phyloP scores from a whole-genome alignment of 2,113 vertebrate genomes.

The Chaetops frenatus region DNA sequence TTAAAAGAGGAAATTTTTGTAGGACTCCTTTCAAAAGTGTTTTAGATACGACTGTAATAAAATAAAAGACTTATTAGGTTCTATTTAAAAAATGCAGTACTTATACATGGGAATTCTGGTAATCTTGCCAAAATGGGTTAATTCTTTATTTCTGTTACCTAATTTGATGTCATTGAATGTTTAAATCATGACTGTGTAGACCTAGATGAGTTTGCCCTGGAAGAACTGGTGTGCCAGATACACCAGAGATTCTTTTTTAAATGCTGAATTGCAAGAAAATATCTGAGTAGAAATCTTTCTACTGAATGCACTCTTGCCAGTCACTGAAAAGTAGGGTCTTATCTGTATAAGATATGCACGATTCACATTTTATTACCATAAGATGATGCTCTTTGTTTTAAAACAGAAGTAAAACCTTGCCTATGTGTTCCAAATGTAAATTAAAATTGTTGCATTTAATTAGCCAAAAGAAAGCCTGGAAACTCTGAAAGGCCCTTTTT shows the following conservation, averaged over 20 bases:
- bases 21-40: not conserved
- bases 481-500: not conserved
- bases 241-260: not conserved
- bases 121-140: not conserved
- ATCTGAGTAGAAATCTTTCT: not conserved
- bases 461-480: not conserved
- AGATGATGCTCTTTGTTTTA: not conserved
- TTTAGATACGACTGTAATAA: not conserved
- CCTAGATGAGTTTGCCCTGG: not conserved
- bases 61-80: not conserved
- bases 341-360: not conserved
- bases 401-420: not conserved
- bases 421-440: not conserved
- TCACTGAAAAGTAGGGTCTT: not conserved
- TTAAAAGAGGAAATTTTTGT: not conserved
- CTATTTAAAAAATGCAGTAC: not conserved
- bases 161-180: not conserved
- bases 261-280: not conserved
- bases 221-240: not conserved
- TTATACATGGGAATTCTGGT: not conserved
- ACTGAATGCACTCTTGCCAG: not conserved
- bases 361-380: not conserved
- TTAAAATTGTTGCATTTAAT: not conserved
- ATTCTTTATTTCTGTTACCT: not conserved
- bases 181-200: not conserved